A percentile compares a stretch with the other conserved stretches of the same genome.
Conservation (phyloP, 2,797 vertebrate species). For the Hyperoplus lanceolatus region DNA sequence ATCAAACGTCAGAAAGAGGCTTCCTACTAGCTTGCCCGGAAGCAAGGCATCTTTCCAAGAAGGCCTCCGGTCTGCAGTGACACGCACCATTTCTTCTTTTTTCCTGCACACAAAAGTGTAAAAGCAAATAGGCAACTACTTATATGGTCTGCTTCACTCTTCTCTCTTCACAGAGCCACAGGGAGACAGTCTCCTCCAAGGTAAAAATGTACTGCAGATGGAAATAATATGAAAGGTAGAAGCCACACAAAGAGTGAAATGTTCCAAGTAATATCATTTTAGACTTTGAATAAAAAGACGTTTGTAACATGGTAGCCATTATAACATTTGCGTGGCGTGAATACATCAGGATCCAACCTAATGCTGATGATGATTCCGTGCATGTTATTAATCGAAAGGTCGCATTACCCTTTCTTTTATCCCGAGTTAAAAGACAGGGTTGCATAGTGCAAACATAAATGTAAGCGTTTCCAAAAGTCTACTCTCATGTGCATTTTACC, state of each 20-base stretch:
- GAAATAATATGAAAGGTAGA: background rate
- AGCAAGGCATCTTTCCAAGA: conserved; percentile 31
- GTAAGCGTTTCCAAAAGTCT: background rate
- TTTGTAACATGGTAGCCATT: background rate
- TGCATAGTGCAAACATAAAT: background rate
- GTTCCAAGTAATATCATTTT: background rate
- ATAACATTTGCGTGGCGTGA: background rate
- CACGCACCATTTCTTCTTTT: conserved; percentile 4
- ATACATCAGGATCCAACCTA: background rate
- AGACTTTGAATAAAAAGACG: background rate
- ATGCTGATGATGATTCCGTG: no score
- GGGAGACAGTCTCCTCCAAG: background rate
- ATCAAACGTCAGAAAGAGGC: conserved; percentile 52
- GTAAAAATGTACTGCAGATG: conserved; percentile 5
- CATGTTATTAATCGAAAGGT: no score
- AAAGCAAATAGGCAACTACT: background rate
- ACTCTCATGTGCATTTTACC: background rate
- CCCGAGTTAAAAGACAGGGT: no score
- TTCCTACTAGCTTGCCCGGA: conserved; percentile 19
- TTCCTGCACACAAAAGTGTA: background rate
- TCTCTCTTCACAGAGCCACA: background rate
- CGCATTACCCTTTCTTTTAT: no score
- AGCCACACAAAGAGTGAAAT: background rate
- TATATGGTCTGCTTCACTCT: conserved; percentile 12
- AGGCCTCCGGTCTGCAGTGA: background rate